Conservation (phyloP, 37 sponge, comb jelly and placozoan genomes). For the Spongilla lacustris region DNA sequence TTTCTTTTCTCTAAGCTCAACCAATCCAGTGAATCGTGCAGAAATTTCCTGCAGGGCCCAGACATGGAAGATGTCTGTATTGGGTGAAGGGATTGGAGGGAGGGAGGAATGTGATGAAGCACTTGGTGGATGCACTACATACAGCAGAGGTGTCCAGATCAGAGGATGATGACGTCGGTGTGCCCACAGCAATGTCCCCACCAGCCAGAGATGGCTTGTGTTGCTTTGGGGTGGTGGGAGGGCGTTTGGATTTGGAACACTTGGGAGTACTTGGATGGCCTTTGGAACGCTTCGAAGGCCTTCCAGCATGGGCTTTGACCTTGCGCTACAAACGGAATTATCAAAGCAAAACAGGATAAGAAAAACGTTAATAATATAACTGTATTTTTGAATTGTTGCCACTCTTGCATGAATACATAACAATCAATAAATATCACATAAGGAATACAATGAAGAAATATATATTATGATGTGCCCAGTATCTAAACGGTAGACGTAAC, state of each 20-base stretch:
- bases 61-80: neutral
- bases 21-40: slow-evolving; percentile 68
- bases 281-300: neutral
- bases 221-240: neutral
- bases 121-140: neutral
- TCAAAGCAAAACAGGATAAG: too few species aligned
- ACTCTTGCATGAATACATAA: too few species aligned
- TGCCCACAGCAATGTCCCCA: neutral
- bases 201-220: neutral
- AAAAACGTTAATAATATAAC: too few species aligned
- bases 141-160: neutral
- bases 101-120: neutral
- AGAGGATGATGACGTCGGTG: neutral
- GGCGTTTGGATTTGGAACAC: neutral
- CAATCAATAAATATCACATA: too few species aligned
- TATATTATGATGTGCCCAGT: too few species aligned
- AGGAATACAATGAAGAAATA: too few species aligned
- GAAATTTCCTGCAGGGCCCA: slow-evolving; percentile 8
- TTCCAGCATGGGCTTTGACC: neutral
- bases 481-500: too few species aligned
- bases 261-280: neutral
- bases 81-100: too few species aligned
- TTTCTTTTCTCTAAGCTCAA: slow-evolving; percentile 42
- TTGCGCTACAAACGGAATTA: neutral
- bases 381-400: too few species aligned